Conservation (phyloP, 2,113 vertebrate species). For the Pyxicephalus adspersus region DNA sequence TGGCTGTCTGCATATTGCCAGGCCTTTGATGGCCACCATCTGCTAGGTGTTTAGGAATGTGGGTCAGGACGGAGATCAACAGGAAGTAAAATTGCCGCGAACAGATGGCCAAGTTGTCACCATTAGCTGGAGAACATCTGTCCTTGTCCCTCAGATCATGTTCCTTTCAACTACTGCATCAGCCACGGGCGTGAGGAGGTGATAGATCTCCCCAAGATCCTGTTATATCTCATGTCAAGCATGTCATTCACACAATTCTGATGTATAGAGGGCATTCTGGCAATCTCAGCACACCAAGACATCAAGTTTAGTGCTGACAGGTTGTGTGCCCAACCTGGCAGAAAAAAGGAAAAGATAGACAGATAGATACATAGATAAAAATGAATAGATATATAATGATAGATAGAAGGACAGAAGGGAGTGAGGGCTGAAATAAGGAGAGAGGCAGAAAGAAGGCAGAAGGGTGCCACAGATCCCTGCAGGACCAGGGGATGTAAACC, state of each 20-base stretch:
- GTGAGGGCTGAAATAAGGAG: too few relatives aligned
- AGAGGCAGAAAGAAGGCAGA: too few relatives aligned
- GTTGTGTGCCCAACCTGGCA: too few relatives aligned
- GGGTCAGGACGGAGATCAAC: slow-evolving; percentile 43
- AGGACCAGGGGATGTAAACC: too few relatives aligned
- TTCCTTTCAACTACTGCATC: slow-evolving; percentile 54
- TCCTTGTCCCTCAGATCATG: slow-evolving; percentile 44
- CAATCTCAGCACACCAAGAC: neutral
- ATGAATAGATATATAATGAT: too few relatives aligned
- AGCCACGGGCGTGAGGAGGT: slow-evolving; percentile 31
- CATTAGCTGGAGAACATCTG: slow-evolving; percentile 61
- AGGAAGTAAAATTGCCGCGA: slow-evolving; percentile 49
- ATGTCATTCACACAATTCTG: slow-evolving; percentile 51
- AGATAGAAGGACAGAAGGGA: too few relatives aligned
- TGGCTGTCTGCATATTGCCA: slow-evolving; percentile 23
- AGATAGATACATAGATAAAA: neutral
- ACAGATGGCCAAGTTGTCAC: slow-evolving; percentile 62
- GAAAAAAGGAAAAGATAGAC: too few relatives aligned
- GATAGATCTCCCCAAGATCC: slow-evolving; percentile 41
- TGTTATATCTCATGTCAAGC: slow-evolving; percentile 14
- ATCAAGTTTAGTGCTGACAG: neutral
- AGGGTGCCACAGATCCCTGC: too few relatives aligned
- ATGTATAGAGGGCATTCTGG: slow-evolving; percentile 12
- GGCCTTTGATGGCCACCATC: slow-evolving; percentile 61
- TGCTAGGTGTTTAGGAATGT: slow-evolving; percentile 57